These are phyloP conservation scores for Cossypha niveicapilla DNA, from an alignment of 2,797 vertebrate species.

Conservation along the genomic window DNA sequence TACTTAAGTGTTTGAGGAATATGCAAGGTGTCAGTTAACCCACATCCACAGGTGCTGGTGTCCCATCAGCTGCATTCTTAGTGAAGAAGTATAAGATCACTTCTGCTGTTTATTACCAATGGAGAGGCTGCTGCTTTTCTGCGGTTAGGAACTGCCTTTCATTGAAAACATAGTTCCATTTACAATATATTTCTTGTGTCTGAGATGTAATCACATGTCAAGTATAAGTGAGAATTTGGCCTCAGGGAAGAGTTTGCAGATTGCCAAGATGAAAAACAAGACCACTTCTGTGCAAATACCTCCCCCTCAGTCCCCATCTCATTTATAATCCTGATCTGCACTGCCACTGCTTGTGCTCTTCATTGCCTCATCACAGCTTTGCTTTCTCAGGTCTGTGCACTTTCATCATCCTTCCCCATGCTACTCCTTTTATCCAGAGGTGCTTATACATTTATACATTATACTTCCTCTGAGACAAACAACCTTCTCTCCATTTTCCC, in stretches of 20 bases:
- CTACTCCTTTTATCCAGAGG: background rate
- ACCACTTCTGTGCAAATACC: background rate
- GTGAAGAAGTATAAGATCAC: background rate
- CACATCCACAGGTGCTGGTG: background rate
- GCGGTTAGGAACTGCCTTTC: background rate
- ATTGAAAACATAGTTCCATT: background rate
- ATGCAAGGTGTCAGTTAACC: background rate
- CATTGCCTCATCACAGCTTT: background rate
- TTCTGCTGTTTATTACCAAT: background rate
- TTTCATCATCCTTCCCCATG: background rate
- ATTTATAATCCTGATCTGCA: background rate
- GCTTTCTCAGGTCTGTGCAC: background rate
- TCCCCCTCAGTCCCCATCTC: rapidly evolving
- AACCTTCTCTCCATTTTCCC: background rate
- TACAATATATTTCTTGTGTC: background rate
- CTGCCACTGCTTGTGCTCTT: background rate
- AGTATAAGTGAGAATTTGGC: background rate
- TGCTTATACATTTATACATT: background rate
- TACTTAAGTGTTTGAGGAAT: background rate
- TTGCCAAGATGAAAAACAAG: background rate
- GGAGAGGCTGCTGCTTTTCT: background rate
- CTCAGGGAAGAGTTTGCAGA: background rate
- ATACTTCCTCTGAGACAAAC: background rate
- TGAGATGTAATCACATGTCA: background rate
- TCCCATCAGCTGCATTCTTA: background rate